Evolutionary conservation across 2,888 invertebrate genomes (phyloP).

Genomic region (Graphium colonna): DNA sequence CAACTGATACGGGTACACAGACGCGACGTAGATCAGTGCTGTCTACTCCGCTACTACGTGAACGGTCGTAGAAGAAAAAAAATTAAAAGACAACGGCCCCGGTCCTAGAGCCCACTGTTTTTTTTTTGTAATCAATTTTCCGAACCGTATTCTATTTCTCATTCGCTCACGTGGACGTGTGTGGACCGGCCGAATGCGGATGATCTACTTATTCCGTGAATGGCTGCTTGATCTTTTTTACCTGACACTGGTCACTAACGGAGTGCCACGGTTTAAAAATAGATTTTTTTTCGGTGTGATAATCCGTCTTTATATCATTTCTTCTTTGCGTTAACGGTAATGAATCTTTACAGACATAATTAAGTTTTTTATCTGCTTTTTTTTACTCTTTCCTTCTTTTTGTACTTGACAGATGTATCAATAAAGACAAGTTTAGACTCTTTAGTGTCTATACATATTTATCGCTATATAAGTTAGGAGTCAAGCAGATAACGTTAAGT

Average conservation of each 20-base stretch:
- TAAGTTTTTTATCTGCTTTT: not conserved
- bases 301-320: not conserved
- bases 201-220: conserved; percentile 37
- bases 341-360: not conserved
- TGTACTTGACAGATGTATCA: not conserved
- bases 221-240: conserved; percentile 22
- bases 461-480: too few relatives aligned
- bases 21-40: conserved; percentile 22
- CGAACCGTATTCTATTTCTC: conserved; percentile 23
- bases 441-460: too few relatives aligned
- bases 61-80: conserved; percentile 1
- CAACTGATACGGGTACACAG: conserved; percentile 36
- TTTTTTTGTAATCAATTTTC: conserved; percentile 14
- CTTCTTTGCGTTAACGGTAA: not conserved
- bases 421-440: not conserved
- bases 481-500: too few relatives aligned
- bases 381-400: not conserved
- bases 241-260: conserved; percentile 26
- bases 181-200: conserved; percentile 37
- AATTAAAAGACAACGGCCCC: not conserved
- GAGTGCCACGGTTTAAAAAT: not conserved
- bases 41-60: conserved; percentile 22
- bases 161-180: conserved; percentile 33
- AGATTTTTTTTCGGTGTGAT: not conserved
- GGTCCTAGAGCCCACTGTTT: conserved; percentile 10